Evolutionary conservation across 2,113 vertebrate species (phyloP), one percentile per base, ranked within the genome.

Genomic region (Hypocryptadius cinnamomeus): DNA sequence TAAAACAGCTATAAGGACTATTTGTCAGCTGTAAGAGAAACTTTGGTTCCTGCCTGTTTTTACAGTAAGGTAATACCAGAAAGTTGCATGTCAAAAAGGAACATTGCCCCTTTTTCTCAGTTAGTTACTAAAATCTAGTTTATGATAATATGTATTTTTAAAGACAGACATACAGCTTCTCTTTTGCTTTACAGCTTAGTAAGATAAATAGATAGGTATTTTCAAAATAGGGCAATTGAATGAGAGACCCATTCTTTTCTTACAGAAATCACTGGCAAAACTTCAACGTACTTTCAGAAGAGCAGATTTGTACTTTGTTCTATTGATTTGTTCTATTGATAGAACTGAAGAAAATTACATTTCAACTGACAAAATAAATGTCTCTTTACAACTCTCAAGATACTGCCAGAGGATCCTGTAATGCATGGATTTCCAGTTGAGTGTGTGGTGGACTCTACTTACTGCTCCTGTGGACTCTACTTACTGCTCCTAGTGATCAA

Each of bases 11-110:
- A 48, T n/a, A n/a, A 54, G 39, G 65, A 63, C 33, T 93, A 45
- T 68, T 73, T 74, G 69, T 59, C 64, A 86, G 79, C 53, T 89
- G 45, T 39, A 85, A 93, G 89, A 94, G 64, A 89, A 89, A 82
- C 84, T 95, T 88, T 93, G 96, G 94, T 77, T 95, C 71, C 71
- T 60, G 60, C 69, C 74, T 59, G 47, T 66, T 88, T 79, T 64
- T 54, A 42, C 44, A 82, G 48, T 47, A 92, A 89, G 66, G 65
- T 25, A 74, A 87, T 33, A 76, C 13, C 54, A 70, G 27, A 64
- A 79, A 59, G n/a, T 56, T 89, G 14, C 28, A 6, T 64, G 63
- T 86, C 61, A 84, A 42, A 79, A 92, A 84, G 40, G 85, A 94
- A 91, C 73, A 65, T 11, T 69, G 54, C 85, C 79, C 39, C 14